Percentiles rank a stretch among this genome's conserved stretches.
Evolutionary conservation across 2,113 vertebrate species (phyloP).

Genomic region (Etheostoma spectabile): DNA sequence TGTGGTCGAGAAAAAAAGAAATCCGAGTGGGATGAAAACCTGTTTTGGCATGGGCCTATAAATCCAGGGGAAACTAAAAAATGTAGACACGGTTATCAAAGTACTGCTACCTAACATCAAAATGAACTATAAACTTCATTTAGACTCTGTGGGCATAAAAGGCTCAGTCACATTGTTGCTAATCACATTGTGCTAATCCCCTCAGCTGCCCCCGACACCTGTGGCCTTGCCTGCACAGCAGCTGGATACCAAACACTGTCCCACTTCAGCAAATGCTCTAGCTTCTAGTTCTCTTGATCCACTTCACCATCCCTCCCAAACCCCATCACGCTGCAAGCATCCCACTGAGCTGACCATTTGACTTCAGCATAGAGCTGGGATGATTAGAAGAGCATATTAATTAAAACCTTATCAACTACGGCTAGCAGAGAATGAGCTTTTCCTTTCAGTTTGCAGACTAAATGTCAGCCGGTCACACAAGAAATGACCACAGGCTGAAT

Average conservation of each 20-base stretch:
- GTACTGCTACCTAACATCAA: not conserved
- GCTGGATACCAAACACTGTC: slow-evolving; percentile 25
- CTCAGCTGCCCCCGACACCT: slow-evolving; percentile 44
- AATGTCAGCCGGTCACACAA: slow-evolving; percentile 13
- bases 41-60: slow-evolving; percentile 40
- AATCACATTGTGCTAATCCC: slow-evolving; percentile 62
- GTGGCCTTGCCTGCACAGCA: slow-evolving; percentile 24
- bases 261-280: slow-evolving; percentile 9
- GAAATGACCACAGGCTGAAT: not conserved
- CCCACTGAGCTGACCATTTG: slow-evolving; percentile 15
- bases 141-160: not conserved
- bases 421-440: not conserved
- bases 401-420: slow-evolving; percentile 17
- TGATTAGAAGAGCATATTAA: slow-evolving; percentile 32
- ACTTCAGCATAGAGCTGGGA: not conserved
- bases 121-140: not conserved
- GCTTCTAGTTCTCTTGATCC: not conserved
- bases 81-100: not conserved
- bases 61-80: slow-evolving; percentile 41
- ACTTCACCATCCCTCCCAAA: not conserved
- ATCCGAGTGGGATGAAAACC: slow-evolving; percentile 48
- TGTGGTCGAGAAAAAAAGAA: slow-evolving; percentile 11
- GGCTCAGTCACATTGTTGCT: slow-evolving; percentile 35
- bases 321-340: slow-evolving; percentile 1
- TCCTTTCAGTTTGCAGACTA: not conserved